A percentile compares a stretch with the other conserved stretches of the same genome.
These are phyloP conservation scores for Neotoxoptera formosana DNA, from an alignment of 1,140 invertebrate species.

Conservation along the genomic window DNA sequence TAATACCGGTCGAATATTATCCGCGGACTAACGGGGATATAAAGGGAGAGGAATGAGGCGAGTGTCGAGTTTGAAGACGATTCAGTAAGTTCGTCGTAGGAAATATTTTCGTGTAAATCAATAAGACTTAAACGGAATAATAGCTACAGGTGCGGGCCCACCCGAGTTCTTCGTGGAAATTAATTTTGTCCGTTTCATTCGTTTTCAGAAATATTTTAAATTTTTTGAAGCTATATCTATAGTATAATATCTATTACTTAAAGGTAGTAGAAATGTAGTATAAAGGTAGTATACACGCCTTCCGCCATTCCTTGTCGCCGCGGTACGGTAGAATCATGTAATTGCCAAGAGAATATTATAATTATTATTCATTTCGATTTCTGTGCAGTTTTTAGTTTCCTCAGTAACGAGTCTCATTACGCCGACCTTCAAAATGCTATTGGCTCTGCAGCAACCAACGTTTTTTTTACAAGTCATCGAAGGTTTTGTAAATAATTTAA, in stretches of 20 bases:
- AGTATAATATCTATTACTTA: too few relatives aligned
- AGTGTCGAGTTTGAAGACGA: not conserved
- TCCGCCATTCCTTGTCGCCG: too few relatives aligned
- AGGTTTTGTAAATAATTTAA: not conserved
- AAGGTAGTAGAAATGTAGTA: too few relatives aligned
- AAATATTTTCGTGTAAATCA: not conserved
- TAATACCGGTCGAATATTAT: not conserved
- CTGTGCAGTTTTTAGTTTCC: too few relatives aligned
- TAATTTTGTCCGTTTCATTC: not conserved
- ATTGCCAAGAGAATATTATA: not conserved
- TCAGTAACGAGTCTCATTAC: not conserved
- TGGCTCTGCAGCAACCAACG: not conserved
- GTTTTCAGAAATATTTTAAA: not conserved
- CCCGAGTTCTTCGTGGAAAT: not conserved
- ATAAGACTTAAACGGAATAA: not conserved
- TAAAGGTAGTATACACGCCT: too few relatives aligned
- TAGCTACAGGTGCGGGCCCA: not conserved
- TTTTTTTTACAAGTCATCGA: not conserved
- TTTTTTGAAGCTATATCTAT: not conserved
- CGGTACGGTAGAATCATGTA: not conserved
- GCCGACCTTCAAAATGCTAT: too few relatives aligned
- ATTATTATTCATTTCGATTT: not conserved
- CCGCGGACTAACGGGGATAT: not conserved
- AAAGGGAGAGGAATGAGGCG: not conserved
- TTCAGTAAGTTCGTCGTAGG: not conserved